Evolutionary conservation across 2,888 invertebrate genomes (phyloP).

Genomic region (Lepidonotus clava): DNA sequence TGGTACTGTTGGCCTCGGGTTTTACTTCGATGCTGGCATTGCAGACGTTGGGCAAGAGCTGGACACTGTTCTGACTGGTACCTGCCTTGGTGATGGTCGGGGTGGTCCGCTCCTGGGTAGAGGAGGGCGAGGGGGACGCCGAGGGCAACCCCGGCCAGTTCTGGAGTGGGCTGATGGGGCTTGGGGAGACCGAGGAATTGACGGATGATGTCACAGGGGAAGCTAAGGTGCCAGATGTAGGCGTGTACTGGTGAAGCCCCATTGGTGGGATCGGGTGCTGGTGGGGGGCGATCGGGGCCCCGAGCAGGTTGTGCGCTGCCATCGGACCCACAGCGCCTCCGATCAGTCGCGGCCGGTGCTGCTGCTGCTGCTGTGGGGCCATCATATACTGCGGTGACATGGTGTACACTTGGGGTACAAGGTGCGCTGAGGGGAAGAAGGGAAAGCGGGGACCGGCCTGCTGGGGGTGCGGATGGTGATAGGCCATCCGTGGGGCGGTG

Average conservation of each 20-base stretch:
- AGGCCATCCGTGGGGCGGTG: not conserved
- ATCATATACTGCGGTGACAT: not conserved
- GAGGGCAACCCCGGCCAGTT: not conserved
- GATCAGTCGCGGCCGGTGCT: not conserved
- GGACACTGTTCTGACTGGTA: slow-evolving; percentile 64
- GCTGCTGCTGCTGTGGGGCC: not conserved
- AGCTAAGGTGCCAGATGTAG: slow-evolving; percentile 58
- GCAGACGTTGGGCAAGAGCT: slow-evolving; percentile 73
- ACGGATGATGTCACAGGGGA: slow-evolving; percentile 64
- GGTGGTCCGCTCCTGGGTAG: not conserved
- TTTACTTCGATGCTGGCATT: slow-evolving; percentile 48
- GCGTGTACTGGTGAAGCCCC: not conserved
- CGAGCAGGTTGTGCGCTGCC: slow-evolving; percentile 67
- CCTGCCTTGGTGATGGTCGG: not conserved
- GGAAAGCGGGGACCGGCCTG: not conserved
- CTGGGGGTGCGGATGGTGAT: not conserved
- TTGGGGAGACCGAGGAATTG: slow-evolving; percentile 56
- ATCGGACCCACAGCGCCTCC: not conserved
- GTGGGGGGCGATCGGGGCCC: slow-evolving; percentile 25
- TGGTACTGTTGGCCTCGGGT: not conserved
- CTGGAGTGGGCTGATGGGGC: slow-evolving; percentile 52
- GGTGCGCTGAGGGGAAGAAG: slow-evolving; percentile 19
- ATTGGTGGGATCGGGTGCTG: slow-evolving; percentile 7
- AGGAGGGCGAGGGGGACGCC: not conserved
- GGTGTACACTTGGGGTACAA: not conserved